These are phyloP conservation scores for Heliconius ismenius DNA, from an alignment of 2,888 invertebrate genomes.

Conservation along the genomic window DNA sequence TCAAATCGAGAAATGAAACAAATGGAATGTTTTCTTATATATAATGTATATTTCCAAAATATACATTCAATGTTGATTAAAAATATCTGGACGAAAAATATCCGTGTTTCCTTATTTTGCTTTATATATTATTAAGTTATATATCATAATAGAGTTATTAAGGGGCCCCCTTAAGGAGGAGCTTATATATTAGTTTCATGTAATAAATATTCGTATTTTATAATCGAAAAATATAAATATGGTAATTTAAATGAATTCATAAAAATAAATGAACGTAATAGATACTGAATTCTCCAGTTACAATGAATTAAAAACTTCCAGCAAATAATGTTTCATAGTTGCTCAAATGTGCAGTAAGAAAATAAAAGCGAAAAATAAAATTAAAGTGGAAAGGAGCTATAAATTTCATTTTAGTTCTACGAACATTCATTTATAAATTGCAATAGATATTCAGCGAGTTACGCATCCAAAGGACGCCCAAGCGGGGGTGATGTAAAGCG, in stretches of 20 bases:
- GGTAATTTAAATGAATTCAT: neutral
- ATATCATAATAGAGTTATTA: too few species aligned
- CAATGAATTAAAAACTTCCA: constrained; percentile 7
- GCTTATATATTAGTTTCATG: neutral
- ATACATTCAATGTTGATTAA: too few species aligned
- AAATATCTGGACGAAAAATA: too few species aligned
- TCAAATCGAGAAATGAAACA: too few species aligned
- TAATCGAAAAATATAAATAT: neutral
- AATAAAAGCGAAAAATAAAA: constrained; percentile 27
- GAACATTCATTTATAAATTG: constrained; percentile 37
- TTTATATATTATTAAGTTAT: too few species aligned
- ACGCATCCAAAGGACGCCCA: constrained; percentile 35
- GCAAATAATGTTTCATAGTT: constrained; percentile 13
- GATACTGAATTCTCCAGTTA: neutral
- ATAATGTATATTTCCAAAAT: too few species aligned
- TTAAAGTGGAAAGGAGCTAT: constrained; percentile 33
- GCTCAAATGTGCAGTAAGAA: constrained; percentile 16
- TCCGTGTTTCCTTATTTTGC: too few species aligned
- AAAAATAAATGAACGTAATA: neutral
- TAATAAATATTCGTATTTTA: neutral
- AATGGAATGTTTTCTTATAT: too few species aligned
- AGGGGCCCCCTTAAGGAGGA: too few species aligned
- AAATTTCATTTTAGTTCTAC: constrained; percentile 35
- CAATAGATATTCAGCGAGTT: constrained; percentile 35
- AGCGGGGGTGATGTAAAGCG: constrained; percentile 45